Conservation (phyloP, 2,797 vertebrate genomes). For the Perodicticus potto region DNA sequence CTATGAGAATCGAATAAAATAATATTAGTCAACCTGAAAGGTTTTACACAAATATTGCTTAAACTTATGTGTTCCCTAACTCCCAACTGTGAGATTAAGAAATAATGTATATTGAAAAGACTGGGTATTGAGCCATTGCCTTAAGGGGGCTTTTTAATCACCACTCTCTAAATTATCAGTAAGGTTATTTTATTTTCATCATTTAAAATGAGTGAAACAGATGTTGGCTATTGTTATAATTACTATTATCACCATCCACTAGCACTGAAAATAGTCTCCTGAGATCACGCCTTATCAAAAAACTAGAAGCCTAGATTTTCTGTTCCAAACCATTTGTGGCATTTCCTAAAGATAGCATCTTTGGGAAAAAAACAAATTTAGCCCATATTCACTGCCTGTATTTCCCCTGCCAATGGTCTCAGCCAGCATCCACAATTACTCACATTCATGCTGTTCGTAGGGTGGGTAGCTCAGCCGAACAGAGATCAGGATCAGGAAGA, state of each 20-base stretch:
- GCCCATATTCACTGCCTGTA: background rate
- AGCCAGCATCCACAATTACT: constrained; percentile 86
- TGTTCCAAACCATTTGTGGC: background rate
- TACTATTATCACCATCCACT: constrained; percentile 3
- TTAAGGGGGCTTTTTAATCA: constrained; percentile 2
- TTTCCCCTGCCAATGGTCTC: background rate
- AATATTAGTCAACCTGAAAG: background rate
- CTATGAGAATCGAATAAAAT: constrained; percentile 49
- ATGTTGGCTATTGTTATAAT: constrained; percentile 19
- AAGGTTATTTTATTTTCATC: constrained; percentile 55
- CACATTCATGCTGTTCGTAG: constrained; percentile 98
- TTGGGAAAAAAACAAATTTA: background rate
- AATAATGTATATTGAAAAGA: background rate
- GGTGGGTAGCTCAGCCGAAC: constrained; percentile 96
- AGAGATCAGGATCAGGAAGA: constrained; percentile 98
- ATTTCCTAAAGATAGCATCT: constrained; percentile 6
- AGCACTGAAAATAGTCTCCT: constrained; percentile 40
- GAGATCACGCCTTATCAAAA: constrained; percentile 32
- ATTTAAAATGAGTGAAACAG: constrained; percentile 55
- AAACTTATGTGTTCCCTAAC: background rate
- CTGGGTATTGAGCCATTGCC: background rate
- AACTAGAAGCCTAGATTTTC: background rate
- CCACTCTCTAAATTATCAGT: constrained; percentile 21
- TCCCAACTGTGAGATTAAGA: constrained; percentile 9
- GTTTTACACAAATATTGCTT: background rate